Base-by-base conservation (phyloP, 2,888 invertebrate species). In the Heliconius ethilla region DNA sequence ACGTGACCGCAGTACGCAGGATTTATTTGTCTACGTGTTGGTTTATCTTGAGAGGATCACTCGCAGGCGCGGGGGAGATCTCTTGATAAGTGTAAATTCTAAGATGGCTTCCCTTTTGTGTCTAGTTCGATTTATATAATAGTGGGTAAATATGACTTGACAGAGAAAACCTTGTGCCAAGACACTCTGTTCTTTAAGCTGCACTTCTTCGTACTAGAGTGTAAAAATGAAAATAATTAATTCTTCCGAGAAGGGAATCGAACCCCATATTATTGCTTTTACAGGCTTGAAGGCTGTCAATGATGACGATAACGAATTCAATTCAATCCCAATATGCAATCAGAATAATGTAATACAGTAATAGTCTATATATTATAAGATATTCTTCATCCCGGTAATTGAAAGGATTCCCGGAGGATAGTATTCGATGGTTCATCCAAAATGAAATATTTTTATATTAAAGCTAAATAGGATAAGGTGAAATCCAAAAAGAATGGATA, bases 21-120 rank as follows among this genome's bases (percentile, higher is more conserved):
- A 37, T 72, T 59, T 59, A 72, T 72, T 37, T 59, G 72, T 72
- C 59, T 72, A 72, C 72, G 72, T 72, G 72, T 72, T n/a, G 72
- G 72, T 72, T 72, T 37, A 72, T 72, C 72, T 55, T 15, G 59
- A 72, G 69, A 69, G 69, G 40, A 69, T 45, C 59, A 33, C 55
- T 72, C 55, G n/a, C 25, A 25, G 72, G 72, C 59, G n/a, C 51
- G 27, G 7, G 11, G n/a, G 29, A 55, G 59, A 70, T 70, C 51
- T n/a, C 25, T 33, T 55, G 72, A 59, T 59, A 72, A 15, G 25
- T 55, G 33, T 72, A 59, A 72, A 1, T 72, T 59, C 10, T 59
- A 33, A 33, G 59, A 66, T 40, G 25, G 69, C 69, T 67, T 67
- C 40, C 40, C 25, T 40, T n/a, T 6, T 69, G 15, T 40, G 13